phyloP scores from a whole-genome alignment of 2,797 vertebrate species.

The Pelobates cultripes region DNA sequence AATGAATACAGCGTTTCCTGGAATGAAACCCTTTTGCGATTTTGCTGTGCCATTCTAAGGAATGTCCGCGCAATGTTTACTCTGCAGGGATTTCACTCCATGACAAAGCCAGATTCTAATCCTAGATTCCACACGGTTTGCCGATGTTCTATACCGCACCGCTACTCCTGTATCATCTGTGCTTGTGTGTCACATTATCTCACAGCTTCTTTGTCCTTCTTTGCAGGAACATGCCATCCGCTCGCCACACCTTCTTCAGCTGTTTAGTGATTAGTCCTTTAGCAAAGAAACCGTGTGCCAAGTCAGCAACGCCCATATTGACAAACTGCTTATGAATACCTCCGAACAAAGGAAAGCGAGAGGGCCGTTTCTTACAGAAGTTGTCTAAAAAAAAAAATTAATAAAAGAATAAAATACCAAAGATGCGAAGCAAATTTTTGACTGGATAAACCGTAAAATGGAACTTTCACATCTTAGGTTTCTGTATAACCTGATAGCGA shows the following conservation, averaged over 20 bases:
- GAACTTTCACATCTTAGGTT: too few relatives aligned
- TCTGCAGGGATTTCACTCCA: conserved; percentile 24
- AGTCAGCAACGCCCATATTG: conserved; percentile 42
- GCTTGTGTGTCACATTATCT: conserved; percentile 16
- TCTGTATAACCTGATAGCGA: too few relatives aligned
- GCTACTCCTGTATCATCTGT: conserved; percentile 15
- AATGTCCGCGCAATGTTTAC: conserved; percentile 17
- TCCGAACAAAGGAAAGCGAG: conserved; percentile 6
- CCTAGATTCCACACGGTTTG: neutral
- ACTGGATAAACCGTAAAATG: neutral
- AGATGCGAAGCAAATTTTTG: neutral
- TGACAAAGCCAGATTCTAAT: conserved; percentile 38
- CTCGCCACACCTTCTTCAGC: conserved; percentile 34
- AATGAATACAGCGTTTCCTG: conserved; percentile 32
- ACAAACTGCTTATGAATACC: conserved; percentile 46
- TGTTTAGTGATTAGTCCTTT: conserved; percentile 48
- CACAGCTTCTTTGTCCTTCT: conserved; percentile 28
- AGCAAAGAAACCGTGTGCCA: conserved; percentile 46
- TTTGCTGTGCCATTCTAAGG: conserved; percentile 13
- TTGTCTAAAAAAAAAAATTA: too few relatives aligned
- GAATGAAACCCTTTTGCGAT: conserved; percentile 22
- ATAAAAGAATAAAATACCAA: neutral
- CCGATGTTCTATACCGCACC: neutral
- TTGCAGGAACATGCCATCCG: conserved; percentile 34
- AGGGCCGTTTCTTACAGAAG: conserved; percentile 8